Percentiles rank a stretch among this genome's conserved stretches.
Conservation (phyloP, 1,140 invertebrate species). For the Myzus persicae region DNA sequence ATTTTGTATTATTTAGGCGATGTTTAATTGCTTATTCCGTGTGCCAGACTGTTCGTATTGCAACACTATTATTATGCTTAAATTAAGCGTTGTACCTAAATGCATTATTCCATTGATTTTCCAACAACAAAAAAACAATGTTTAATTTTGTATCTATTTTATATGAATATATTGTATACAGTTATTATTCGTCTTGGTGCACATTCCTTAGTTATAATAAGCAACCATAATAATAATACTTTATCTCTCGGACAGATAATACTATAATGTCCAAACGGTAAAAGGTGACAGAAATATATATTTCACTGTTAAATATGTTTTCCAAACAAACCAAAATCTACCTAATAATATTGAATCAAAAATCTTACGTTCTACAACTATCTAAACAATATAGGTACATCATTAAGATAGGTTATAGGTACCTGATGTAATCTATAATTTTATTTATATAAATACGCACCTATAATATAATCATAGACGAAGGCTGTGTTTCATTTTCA, state of each 20-base stretch:
- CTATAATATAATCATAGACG: too few species aligned
- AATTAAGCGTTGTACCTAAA: neutral
- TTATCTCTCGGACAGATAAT: neutral
- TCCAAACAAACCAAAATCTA: neutral
- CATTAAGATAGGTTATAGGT: neutral
- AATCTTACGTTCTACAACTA: neutral
- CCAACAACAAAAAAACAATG: neutral
- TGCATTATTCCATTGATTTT: neutral
- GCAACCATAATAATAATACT: too few species aligned
- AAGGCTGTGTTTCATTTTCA: too few species aligned
- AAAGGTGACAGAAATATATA: neutral
- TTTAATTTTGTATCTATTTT: neutral
- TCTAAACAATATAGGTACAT: neutral
- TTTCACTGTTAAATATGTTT: neutral
- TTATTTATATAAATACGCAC: too few species aligned
- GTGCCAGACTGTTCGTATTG: neutral
- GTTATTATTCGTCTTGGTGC: neutral
- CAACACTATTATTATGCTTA: neutral
- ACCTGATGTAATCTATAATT: too few species aligned
- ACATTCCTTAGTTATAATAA: neutral
- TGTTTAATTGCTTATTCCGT: neutral
- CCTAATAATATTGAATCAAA: neutral
- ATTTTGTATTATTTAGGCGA: neutral
- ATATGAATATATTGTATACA: neutral
- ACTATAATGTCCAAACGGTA: neutral